Evolutionary conservation across 2,113 vertebrate species (phyloP).

Genomic region (Mormyrus lacerda): DNA sequence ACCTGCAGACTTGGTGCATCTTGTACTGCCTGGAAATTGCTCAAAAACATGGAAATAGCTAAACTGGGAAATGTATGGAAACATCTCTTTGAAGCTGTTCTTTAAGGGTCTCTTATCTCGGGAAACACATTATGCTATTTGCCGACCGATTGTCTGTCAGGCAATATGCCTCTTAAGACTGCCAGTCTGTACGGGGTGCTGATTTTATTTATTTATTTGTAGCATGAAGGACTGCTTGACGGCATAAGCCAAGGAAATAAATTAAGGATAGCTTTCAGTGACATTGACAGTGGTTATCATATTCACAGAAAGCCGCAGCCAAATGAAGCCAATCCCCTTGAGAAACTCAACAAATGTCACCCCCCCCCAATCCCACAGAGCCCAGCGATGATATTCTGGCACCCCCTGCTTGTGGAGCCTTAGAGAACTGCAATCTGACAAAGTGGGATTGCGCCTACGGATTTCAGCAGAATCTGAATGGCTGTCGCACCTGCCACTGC

Average conservation of each 20-base stretch:
- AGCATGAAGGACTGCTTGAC: background rate
- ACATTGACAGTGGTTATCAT: background rate
- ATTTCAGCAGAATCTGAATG: constrained; percentile 64
- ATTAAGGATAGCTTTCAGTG: background rate
- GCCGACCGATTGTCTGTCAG: background rate
- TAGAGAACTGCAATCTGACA: constrained; percentile 63
- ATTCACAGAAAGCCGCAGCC: background rate
- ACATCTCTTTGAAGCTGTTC: constrained; percentile 7
- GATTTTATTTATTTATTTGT: background rate
- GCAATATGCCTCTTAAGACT: background rate
- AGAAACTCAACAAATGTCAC: constrained; percentile 1
- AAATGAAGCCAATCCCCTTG: background rate
- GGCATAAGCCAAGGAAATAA: background rate
- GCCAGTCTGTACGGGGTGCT: background rate
- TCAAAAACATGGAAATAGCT: background rate
- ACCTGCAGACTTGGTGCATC: background rate
- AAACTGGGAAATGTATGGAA: constrained; percentile 8
- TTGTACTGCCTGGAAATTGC: background rate
- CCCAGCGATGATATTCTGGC: constrained; percentile 72
- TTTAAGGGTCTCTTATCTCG: background rate
- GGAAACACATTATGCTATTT: background rate
- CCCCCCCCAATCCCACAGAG: constrained; percentile 44
- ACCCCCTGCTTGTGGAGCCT: constrained; percentile 59
- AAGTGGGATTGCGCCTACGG: constrained; percentile 66
- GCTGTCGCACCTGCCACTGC: constrained; percentile 69